These are phyloP conservation scores for Marisa cornuarietis DNA, from an alignment of 1,140 invertebrate species.

Conservation along the genomic window DNA sequence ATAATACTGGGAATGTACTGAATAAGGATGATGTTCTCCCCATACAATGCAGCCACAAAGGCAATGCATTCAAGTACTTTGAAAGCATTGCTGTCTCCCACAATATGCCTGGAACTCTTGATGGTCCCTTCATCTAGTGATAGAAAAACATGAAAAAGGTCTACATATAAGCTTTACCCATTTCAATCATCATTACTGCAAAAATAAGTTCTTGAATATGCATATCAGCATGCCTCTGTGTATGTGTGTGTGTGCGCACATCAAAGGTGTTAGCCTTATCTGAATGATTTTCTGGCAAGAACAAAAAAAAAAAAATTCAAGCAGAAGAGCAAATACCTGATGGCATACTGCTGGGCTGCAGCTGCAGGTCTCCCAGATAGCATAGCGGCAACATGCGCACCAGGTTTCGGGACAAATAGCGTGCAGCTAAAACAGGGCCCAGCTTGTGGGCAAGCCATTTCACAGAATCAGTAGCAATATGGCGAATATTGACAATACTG, in stretches of 20 bases:
- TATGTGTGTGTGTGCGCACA: background rate
- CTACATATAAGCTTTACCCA: background rate
- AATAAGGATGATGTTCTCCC: conserved; percentile 90
- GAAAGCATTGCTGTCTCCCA: conserved; percentile 83
- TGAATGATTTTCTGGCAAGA: background rate
- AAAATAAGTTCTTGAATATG: background rate
- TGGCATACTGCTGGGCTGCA: conserved; percentile 63
- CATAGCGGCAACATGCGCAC: conserved; percentile 93
- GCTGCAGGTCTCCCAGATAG: conserved; percentile 87
- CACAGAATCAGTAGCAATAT: conserved; percentile 90
- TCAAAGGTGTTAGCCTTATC: no score
- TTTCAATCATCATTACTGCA: background rate
- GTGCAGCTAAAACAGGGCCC: conserved; percentile 93
- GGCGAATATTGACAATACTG: conserved; percentile 74
- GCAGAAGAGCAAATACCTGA: conserved; percentile 34
- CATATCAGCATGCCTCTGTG: background rate
- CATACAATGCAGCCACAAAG: conserved; percentile 87
- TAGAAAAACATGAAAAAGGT: background rate
- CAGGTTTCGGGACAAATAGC: conserved; percentile 89
- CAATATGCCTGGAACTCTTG: conserved; percentile 56
- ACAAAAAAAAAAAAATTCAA: background rate
- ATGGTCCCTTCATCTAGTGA: conserved; percentile 36
- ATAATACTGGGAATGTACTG: conserved; percentile 95
- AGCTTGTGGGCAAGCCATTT: conserved; percentile 91
- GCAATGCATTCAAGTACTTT: conserved; percentile 89